Conservation (phyloP, 2,797 vertebrate genomes). For the Malurus leucopterus region DNA sequence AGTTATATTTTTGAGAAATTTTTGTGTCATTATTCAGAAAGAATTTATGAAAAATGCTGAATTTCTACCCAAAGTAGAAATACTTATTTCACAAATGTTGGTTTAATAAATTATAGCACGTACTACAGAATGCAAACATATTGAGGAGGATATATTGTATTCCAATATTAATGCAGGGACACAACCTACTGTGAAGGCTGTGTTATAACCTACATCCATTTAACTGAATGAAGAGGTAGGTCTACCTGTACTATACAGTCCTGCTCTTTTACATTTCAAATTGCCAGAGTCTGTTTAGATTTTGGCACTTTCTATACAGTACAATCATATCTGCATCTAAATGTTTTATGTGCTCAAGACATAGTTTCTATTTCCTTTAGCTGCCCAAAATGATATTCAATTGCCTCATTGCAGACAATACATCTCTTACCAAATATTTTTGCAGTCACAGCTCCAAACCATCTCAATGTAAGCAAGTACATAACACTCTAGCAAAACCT, state of each 20-base stretch:
- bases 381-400: not conserved
- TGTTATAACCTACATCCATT: accelerated
- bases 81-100: not conserved
- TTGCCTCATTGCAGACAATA: not conserved
- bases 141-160: not conserved
- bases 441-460: not conserved
- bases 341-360: not conserved
- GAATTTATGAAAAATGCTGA: not conserved
- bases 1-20: not conserved
- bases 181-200: not conserved
- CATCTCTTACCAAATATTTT: not conserved
- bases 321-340: not conserved
- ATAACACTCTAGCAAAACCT: not conserved
- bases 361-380: not conserved
- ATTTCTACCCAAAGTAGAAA: not conserved
- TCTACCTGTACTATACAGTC: not conserved
- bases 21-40: not conserved
- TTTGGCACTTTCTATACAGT: not conserved
- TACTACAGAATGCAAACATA: not conserved
- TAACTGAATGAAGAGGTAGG: not conserved
- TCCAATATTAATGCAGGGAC: not conserved
- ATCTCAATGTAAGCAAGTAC: not conserved
- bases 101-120: not conserved
- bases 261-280: not conserved
- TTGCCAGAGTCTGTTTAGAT: not conserved